Conservation (phyloP, 2,113 vertebrate genomes). For the Tricholaema leucomelas region DNA sequence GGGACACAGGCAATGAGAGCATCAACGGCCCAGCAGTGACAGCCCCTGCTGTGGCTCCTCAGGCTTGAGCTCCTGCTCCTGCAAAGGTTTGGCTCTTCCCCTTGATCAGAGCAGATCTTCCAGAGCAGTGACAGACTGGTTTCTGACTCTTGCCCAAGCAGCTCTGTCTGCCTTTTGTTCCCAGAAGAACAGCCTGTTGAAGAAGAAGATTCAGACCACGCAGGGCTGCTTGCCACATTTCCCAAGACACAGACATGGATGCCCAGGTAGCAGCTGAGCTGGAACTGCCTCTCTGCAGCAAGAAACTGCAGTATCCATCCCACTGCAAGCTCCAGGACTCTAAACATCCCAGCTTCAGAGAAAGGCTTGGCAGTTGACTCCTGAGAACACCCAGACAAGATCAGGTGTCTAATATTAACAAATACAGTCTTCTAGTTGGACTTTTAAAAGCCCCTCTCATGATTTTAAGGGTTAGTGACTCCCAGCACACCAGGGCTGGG, state of each 20-base stretch:
- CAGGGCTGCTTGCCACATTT: background rate
- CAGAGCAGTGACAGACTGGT: background rate
- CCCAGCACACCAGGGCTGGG: rapidly evolving
- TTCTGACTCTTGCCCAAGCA: background rate
- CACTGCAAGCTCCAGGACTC: background rate
- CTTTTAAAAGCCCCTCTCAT: background rate
- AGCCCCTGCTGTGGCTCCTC: background rate
- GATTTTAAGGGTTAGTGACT: background rate
- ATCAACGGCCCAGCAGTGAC: background rate
- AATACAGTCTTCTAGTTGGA: background rate
- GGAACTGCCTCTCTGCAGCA: background rate
- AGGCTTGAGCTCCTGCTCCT: background rate
- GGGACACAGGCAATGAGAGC: background rate
- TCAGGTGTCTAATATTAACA: background rate
- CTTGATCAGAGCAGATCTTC: background rate
- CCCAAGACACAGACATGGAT: background rate
- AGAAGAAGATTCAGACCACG: background rate
- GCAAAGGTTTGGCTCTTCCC: background rate
- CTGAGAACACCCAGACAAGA: background rate
- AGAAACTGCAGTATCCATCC: background rate
- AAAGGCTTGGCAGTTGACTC: background rate
- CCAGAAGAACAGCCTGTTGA: background rate
- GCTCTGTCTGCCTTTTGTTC: background rate
- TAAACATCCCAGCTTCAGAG: background rate
- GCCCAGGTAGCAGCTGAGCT: background rate